Base-by-base conservation (phyloP, 30 jellyfish, hydroid and myxozoan species). In the Pelagia noctiluca region DNA sequence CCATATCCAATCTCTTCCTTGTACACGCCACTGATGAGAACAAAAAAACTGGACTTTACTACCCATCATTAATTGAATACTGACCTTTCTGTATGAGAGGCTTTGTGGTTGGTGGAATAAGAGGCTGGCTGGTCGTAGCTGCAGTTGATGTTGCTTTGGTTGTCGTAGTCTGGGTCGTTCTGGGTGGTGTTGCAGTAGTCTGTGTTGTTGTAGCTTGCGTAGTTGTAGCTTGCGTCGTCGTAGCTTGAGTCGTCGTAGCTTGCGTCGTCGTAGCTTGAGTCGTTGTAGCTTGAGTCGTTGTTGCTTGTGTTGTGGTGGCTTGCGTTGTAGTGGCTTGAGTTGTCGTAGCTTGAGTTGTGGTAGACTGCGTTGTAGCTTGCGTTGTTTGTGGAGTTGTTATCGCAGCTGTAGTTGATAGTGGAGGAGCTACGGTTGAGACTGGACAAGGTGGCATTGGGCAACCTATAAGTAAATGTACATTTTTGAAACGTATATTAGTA, bases 371-470 rank as follows among this genome's bases (percentile, higher is more conserved):
- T 1, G 90, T 25, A 24, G 96, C 46, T 28, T 88, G 87, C 36
- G 93, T 24, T 4, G 84, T 29, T 2, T 47, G 95, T 24, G 80
- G 71, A 11, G 83, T 54, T 24, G 89, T 50, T 0, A 91, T 69
- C 0, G 25, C 47, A 0, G 77, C 2, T 57, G 88, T 76, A 26
- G 82, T 26, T 16, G 71, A 7, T 5, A 67, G 49, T n/a, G 86
- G 19, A 34, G 89, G 12, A 4, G 72, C 57, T 37, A 30, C 66
- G 0, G 89, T 36, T 2, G 83, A 53, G 32, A 23, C 16, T 62
- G 89, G 80, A n/a, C 86, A 74, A 19, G 86, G 86, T 38, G 86
- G 86, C 4, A 30, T 25, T 5, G 86, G 49, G 48, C 86, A 74
- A 10, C 25, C 86, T 71, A 26, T n/a, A 35, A 30, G 36, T 3